phyloP scores from a whole-genome alignment of 2,888 invertebrate species.

The Andrena dorsata region DNA sequence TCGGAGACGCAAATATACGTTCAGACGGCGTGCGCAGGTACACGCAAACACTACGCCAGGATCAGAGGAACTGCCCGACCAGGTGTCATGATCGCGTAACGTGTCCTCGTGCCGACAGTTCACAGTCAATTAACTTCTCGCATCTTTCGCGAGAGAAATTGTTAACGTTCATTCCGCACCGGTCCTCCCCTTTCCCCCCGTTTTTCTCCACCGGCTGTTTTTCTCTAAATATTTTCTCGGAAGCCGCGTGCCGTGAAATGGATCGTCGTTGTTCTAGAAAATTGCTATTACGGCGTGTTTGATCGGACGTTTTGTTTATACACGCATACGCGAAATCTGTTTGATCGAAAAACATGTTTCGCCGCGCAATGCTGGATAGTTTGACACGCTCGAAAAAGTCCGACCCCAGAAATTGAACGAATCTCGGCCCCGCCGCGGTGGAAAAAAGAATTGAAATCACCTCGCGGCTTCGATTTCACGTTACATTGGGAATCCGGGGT shows the following conservation, averaged over 20 bases:
- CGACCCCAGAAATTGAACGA: conserved; percentile 46
- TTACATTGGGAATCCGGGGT: conserved; percentile 25
- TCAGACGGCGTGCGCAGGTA: neutral
- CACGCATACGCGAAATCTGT: conserved; percentile 47
- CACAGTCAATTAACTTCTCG: conserved; percentile 60
- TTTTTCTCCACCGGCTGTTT: neutral
- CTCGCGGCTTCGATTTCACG: conserved; percentile 1
- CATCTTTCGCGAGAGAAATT: conserved; percentile 38
- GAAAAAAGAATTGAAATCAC: conserved; percentile 12
- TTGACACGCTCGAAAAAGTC: conserved; percentile 33
- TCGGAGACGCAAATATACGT: conserved; percentile 37
- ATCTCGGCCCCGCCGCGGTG: conserved; percentile 18
- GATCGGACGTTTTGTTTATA: conserved; percentile 58
- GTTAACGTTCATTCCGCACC: conserved; percentile 16
- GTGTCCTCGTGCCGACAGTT: conserved; percentile 45
- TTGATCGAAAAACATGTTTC: conserved; percentile 49
- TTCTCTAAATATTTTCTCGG: conserved; percentile 54
- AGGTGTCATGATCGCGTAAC: conserved; percentile 36
- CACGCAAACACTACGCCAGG: neutral
- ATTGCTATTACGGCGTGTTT: conserved; percentile 52
- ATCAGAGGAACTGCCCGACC: neutral
- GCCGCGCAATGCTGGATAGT: conserved; percentile 41
- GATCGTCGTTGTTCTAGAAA: conserved; percentile 54
- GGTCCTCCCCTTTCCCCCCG: neutral
- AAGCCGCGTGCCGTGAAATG: conserved; percentile 48